Conservation (phyloP, 2,888 invertebrate species). For the Drosophila anceps region DNA sequence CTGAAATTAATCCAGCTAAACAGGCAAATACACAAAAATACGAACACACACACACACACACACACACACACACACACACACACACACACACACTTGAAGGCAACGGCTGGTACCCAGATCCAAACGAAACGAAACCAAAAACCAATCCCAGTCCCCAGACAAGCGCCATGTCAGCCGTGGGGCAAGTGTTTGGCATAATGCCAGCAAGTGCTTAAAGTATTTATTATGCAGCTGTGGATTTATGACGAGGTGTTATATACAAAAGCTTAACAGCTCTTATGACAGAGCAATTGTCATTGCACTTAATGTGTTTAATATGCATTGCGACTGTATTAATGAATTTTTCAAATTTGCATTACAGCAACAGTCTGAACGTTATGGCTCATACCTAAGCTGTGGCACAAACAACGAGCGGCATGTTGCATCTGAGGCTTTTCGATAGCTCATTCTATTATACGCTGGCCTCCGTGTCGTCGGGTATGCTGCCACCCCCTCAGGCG, state of each 20-base stretch:
- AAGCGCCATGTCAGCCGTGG: constrained; percentile 46
- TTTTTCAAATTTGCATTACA: constrained; percentile 35
- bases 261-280: constrained; percentile 19
- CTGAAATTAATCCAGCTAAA: constrained; percentile 49
- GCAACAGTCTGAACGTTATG: constrained; percentile 26
- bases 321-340: constrained; percentile 3
- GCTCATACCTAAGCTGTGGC: constrained; percentile 14
- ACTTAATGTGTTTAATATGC: constrained; percentile 3
- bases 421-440: constrained; percentile 73
- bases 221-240: constrained; percentile 64
- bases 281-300: constrained; percentile 20
- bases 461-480: constrained; percentile 58
- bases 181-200: constrained; percentile 55
- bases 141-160: constrained; percentile 29
- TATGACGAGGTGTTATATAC: constrained; percentile 47
- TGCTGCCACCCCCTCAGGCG: constrained; percentile 47
- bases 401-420: constrained; percentile 49
- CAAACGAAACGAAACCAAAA: constrained; percentile 1
- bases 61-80: constrained; percentile 11
- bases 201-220: constrained; percentile 59
- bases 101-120: constrained; percentile 14
- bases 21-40: constrained; percentile 34
- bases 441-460: constrained; percentile 68
- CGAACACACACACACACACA: constrained; percentile 5
- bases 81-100: constrained; percentile 12